A percentile compares a stretch with the other conserved stretches of the same genome.
Conservation (phyloP, 2,113 vertebrate species). For the Cyanistes caeruleus region DNA sequence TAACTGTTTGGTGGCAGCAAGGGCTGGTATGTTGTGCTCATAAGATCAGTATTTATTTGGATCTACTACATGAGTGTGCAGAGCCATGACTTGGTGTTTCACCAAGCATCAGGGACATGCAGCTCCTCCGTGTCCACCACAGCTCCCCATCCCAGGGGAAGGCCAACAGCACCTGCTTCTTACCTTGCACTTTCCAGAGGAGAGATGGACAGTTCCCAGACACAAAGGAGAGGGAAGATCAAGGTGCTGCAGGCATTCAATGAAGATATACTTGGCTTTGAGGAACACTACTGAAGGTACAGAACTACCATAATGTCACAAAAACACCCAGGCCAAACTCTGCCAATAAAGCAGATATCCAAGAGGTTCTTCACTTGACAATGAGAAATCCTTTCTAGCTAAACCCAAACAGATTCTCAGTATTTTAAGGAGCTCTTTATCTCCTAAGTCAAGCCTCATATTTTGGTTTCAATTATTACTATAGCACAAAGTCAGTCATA, state of each 20-base stretch:
- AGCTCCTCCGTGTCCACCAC: fast-evolving
- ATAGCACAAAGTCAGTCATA: background rate
- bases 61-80: background rate
- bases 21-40: background rate
- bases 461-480: constrained; percentile 17
- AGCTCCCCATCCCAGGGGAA: background rate
- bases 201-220: background rate
- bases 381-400: background rate
- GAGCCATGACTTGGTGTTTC: fast-evolving
- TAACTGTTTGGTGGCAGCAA: background rate
- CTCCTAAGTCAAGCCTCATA: background rate
- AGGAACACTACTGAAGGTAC: background rate
- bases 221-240: background rate
- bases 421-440: background rate
- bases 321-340: background rate
- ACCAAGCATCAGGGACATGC: fast-evolving
- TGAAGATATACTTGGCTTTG: background rate
- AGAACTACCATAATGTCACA: background rate
- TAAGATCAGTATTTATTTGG: background rate
- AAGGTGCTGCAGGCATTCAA: background rate
- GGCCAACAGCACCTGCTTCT: background rate
- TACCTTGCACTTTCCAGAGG: background rate
- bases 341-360: background rate
- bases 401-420: background rate
- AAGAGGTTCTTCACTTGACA: background rate